These are phyloP conservation scores for Oceanodroma tethys DNA, from an alignment of 2,113 vertebrate genomes.

Conservation along the genomic window DNA sequence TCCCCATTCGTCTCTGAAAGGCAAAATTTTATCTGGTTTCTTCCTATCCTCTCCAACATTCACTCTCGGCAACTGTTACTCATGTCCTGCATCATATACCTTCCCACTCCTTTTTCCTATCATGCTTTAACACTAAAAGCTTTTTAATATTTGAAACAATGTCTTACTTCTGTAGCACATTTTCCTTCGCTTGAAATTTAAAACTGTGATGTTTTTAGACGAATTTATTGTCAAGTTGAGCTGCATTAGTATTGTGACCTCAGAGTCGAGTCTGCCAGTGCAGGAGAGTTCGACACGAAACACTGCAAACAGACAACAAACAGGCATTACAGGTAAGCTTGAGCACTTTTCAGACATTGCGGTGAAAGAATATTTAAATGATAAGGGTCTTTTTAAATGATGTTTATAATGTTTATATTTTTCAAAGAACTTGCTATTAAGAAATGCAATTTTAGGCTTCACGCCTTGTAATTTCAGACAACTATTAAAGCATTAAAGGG, in stretches of 20 bases:
- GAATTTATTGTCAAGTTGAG: conserved; percentile 90
- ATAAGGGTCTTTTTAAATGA: rapidly evolving
- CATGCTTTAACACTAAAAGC: neutral
- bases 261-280: conserved; percentile 90
- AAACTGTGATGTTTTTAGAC: conserved; percentile 95
- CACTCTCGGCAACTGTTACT: neutral
- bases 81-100: neutral
- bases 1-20: neutral
- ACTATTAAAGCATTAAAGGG: neutral
- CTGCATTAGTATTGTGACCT: conserved; percentile 91
- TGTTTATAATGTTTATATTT: neutral
- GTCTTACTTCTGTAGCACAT: conserved; percentile 95
- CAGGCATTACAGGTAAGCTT: neutral
- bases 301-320: conserved; percentile 74
- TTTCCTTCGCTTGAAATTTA: conserved; percentile 99
- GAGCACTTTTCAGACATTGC: neutral
- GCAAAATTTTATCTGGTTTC: neutral
- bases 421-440: neutral
- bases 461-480: neutral
- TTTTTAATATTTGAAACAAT: neutral
- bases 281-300: conserved; percentile 94
- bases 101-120: neutral
- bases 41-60: neutral
- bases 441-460: neutral
- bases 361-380: neutral